Base-by-base conservation (phyloP, 2,113 vertebrate genomes). In the Apeltes quadracus region DNA sequence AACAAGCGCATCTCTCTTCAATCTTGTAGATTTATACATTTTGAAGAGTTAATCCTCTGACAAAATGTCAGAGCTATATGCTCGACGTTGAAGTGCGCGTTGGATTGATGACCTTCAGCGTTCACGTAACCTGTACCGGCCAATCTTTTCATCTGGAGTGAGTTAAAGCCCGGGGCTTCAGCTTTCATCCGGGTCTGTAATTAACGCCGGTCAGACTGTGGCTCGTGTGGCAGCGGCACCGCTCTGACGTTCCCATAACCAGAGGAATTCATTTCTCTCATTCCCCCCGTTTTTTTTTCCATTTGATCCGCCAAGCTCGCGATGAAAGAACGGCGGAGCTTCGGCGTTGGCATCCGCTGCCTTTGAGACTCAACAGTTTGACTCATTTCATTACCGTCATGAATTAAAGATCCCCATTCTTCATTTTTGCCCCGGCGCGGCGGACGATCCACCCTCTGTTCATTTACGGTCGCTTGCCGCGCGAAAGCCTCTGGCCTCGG, bases 371-470 rank as follows among this genome's bases (percentile, higher is more conserved):
- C 61, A 79, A 74, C 83, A 86, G 83, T 89, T 89, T 87, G 88
- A 82, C 75, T 88, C 83, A 84, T 91, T 92, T 92, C 88, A 91
- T 91, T 88, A 90, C 83, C 66, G 63, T 76, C 78, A 91, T 88
- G 87, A 90, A 91, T 90, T 84, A 88, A 91, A 90, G 79, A 90
- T 88, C 54, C 69, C 32, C 81, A 69, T 85, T 88, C 74, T 70
- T 63, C 29, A 13, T 72, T 62, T 72, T 8, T 14, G 50, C 82
- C 66, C 55, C 82, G 43, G 27, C 71, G 82, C 64, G 68, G 79
- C 83, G 81, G 76, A 29, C 76, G 82, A 81, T 87, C 71, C 58
- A 32, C 67, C 53, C 61, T 74, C 72, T 57, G 83, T 88, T 88
- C 58, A 89, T 90, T 88, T 81, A 83, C 79, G 89, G 73, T 83